Evolutionary conservation across 2,113 vertebrate species (phyloP), one percentile per base, ranked within the genome.

Genomic region (Corydoras sp.): DNA sequence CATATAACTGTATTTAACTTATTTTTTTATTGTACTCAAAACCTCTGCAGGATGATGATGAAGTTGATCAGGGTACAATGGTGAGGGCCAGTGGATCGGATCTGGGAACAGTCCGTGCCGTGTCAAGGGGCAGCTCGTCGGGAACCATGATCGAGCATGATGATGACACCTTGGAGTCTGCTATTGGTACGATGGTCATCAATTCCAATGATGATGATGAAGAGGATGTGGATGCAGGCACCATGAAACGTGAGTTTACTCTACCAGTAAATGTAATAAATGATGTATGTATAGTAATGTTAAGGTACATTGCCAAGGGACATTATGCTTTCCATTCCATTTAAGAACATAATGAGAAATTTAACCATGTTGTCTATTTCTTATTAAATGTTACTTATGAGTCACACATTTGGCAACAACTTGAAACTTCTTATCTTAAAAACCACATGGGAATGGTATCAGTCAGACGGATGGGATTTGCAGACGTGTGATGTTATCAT

Each of bases 161-260:
- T 10, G 92, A 90, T 63, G 94, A 92, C 83, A 99, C 94, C 1
- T 96, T 96, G 93, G 96, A 97, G 30, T 95, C 94, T 0, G 94
- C 98, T 81, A 78, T 99, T 84, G 97, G 96, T 49, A 99, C 97
- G 55, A 99, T 99, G 97, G 95, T 98, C 10, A 99, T 99, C 83
- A 99, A 99, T 77, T 98, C 93, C 35, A 43, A 43, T 0, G 96
- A 98, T 29, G 95, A 96, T 2, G 87, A 93, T 9, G 91, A 85
- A 79, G 95, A 80, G 82, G 94, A 96, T 24, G 18, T 24, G 70
- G 87, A 87, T 77, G 81, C 85, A 68, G 92, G 96, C 71, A 98
- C 97, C 32, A 98, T 99, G 96, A 97, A 94, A 90, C 92, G 97
- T 99, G 88, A 80, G 97, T 77, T 5, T 7, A 49, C 14, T 12